phyloP scores from a whole-genome alignment of 2,888 invertebrate genomes.

The Stenchaetothrips biformis region DNA sequence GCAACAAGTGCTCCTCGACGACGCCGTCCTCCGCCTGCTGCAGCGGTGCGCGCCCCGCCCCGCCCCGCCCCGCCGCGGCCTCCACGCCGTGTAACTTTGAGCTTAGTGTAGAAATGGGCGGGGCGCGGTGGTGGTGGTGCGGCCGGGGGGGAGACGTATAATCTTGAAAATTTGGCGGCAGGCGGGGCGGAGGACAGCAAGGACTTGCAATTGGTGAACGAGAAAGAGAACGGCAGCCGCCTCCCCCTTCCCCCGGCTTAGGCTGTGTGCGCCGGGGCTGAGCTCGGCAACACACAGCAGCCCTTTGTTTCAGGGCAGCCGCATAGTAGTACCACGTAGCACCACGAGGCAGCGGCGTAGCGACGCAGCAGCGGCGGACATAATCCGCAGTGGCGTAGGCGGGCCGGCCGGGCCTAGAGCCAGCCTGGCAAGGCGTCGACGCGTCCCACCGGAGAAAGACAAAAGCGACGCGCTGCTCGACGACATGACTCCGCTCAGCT shows the following conservation, averaged over 20 bases:
- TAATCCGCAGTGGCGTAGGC: background rate
- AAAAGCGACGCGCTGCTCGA: background rate
- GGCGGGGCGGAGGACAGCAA: conserved; percentile 31
- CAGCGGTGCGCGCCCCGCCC: conserved; percentile 36
- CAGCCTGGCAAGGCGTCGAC: background rate
- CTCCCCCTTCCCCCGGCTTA: conserved; percentile 35
- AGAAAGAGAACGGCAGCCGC: conserved; percentile 31
- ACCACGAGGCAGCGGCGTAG: background rate
- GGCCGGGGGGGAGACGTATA: conserved; percentile 34
- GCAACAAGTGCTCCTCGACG: conserved; percentile 37
- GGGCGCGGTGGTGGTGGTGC: conserved; percentile 35
- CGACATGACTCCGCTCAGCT: background rate
- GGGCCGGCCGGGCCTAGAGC: background rate
- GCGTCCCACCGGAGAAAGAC: background rate
- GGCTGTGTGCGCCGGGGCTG: conserved; percentile 16
- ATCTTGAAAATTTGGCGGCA: conserved; percentile 4
- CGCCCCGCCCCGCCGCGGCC: conserved; percentile 31
- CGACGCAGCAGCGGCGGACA: background rate
- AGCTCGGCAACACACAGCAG: conserved; percentile 11
- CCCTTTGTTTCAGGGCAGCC: conserved; percentile 20
- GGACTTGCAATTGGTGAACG: background rate
- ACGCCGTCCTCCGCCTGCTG: too few species aligned
- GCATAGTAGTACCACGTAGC: conserved; percentile 20
- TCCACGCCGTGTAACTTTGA: conserved; percentile 29
- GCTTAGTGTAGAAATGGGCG: conserved; percentile 26